phyloP scores from a whole-genome alignment of 2,888 invertebrate species.

The Oxycera nigricornis region DNA sequence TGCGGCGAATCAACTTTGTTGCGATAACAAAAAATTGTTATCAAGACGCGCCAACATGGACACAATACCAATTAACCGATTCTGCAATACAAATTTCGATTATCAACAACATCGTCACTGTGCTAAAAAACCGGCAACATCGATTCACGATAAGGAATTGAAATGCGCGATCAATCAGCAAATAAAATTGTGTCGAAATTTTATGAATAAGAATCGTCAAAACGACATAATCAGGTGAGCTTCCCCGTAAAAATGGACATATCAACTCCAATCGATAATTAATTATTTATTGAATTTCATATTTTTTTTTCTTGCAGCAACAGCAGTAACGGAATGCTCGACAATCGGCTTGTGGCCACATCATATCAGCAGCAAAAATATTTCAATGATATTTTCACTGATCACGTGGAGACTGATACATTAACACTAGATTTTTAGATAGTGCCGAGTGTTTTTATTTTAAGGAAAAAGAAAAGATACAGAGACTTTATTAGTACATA shows the following conservation, averaged over 20 bases:
- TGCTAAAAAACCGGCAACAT: neutral
- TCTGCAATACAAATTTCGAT: neutral
- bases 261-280: neutral
- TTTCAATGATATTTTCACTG: conserved; percentile 39
- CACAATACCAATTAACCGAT: neutral
- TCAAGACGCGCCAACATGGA: conserved; percentile 4
- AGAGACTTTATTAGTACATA: neutral
- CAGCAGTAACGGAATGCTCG: conserved; percentile 38
- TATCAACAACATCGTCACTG: neutral
- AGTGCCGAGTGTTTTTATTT: neutral
- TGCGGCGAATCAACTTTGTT: neutral
- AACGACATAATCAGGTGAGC: conserved; percentile 21
- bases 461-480: neutral
- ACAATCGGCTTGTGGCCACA: conserved; percentile 41
- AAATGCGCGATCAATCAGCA: conserved; percentile 44
- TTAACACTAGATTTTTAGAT: conserved; percentile 24
- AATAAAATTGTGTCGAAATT: conserved; percentile 34
- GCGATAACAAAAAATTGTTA: conserved; percentile 22
- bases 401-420: conserved; percentile 44
- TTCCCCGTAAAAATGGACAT: neutral
- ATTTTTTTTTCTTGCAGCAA: conserved; percentile 7
- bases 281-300: neutral
- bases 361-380: conserved; percentile 8
- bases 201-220: neutral
- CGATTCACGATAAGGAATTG: conserved; percentile 41